phyloP scores from a whole-genome alignment of 1,140 invertebrate genomes.

The Neodiprion pinetum region DNA sequence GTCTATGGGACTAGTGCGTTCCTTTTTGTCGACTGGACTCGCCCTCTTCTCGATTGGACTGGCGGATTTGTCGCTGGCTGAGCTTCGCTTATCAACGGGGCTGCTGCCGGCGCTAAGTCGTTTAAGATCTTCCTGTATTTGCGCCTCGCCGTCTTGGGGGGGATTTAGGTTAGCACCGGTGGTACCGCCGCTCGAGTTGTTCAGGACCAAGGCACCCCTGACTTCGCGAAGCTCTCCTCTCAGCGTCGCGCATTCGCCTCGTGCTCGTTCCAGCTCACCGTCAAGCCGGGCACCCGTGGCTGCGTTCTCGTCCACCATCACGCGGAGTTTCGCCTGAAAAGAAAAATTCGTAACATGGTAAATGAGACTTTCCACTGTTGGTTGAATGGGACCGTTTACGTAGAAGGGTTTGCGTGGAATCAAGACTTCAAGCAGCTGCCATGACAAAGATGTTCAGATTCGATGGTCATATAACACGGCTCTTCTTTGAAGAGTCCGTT shows the following conservation, averaged over 20 bases:
- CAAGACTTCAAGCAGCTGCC: too few species aligned
- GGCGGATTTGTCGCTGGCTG: conserved; percentile 55
- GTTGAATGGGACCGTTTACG: neutral
- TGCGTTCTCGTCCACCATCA: conserved; percentile 77
- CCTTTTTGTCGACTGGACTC: conserved; percentile 53
- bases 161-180: conserved; percentile 30
- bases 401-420: too few species aligned
- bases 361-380: neutral
- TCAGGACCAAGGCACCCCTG: conserved; percentile 53
- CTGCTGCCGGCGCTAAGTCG: conserved; percentile 53
- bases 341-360: neutral
- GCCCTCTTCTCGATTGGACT: conserved; percentile 55
- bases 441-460: too few species aligned
- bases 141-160: conserved; percentile 41
- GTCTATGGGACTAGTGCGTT: conserved; percentile 50
- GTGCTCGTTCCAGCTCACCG: conserved; percentile 67
- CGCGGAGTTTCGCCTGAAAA: conserved; percentile 69
- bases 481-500: too few species aligned
- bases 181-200: conserved; percentile 46
- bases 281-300: conserved; percentile 69
- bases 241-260: conserved; percentile 65
- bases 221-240: conserved; percentile 64
- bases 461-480: too few species aligned
- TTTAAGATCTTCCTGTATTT: conserved; percentile 49
- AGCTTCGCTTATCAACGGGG: conserved; percentile 57